Percentiles rank a stretch among this genome's conserved stretches.
phyloP scores from a whole-genome alignment of 2,888 invertebrate species.

The Pantelozetes paolii region DNA sequence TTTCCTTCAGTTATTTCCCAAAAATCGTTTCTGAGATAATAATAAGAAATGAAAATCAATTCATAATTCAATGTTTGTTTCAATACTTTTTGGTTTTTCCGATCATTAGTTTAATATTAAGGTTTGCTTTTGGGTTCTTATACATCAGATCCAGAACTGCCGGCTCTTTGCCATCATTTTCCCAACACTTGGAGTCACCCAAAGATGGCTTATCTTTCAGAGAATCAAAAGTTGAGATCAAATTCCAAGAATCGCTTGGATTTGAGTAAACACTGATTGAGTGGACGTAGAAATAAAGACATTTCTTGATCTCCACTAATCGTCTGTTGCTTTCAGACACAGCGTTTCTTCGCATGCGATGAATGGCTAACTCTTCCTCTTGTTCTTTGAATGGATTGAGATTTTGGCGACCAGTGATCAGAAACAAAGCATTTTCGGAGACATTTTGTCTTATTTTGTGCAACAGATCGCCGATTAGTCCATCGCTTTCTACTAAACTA shows the following conservation, averaged over 20 bases:
- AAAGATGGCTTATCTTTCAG: neutral
- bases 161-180: neutral
- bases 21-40: neutral
- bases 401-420: neutral
- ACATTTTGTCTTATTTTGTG: conserved; percentile 17
- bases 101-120: neutral
- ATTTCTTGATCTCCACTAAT: neutral
- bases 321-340: neutral
- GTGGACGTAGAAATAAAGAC: conserved; percentile 19
- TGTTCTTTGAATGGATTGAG: neutral
- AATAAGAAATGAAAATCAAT: neutral
- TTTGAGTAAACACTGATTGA: neutral
- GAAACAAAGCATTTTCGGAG: conserved; percentile 4
- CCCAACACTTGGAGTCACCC: neutral
- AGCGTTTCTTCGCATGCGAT: neutral
- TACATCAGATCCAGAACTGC: neutral
- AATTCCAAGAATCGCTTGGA: neutral
- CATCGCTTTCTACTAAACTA: conserved; percentile 16
- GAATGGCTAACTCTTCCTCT: neutral
- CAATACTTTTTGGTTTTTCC: neutral
- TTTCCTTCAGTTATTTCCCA: neutral
- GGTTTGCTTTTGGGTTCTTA: neutral
- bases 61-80: neutral
- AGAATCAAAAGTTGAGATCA: neutral
- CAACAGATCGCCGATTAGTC: conserved; percentile 11